Percentiles rank a stretch among this genome's conserved stretches.
phyloP scores from a whole-genome alignment of 2,888 invertebrate genomes.

The Bruchidius siliquastri region DNA sequence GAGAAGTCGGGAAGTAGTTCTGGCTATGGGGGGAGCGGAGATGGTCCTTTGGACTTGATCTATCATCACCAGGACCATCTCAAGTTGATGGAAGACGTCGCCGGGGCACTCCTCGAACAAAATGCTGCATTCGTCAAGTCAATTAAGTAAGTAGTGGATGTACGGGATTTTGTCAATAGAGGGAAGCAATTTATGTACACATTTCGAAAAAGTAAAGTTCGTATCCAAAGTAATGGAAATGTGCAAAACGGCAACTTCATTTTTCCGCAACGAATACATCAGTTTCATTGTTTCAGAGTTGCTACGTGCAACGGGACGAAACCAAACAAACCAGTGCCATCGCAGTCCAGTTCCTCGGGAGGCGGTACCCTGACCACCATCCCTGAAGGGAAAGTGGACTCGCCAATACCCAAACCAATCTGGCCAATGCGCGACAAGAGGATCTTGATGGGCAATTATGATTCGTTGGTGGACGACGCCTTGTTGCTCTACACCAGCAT shows the following conservation, averaged over 20 bases:
- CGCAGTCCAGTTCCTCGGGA: conserved; percentile 31
- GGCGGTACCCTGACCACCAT: conserved; percentile 46
- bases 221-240: too few relatives aligned
- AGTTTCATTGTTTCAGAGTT: conserved; percentile 11
- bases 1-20: conserved; percentile 43
- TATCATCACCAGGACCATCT: conserved; percentile 30
- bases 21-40: conserved; percentile 44
- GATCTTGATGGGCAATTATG: conserved; percentile 30
- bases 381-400: conserved; percentile 48
- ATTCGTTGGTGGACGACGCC: conserved; percentile 45
- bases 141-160: conserved; percentile 20
- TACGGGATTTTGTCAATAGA: conserved; percentile 30
- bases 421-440: conserved; percentile 40
- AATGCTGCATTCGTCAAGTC: conserved; percentile 44
- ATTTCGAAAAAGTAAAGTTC: too few relatives aligned
- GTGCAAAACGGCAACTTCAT: too few relatives aligned
- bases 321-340: conserved; percentile 32
- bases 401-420: conserved; percentile 45
- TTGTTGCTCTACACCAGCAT: conserved; percentile 43
- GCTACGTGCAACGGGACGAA: conserved; percentile 26
- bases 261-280: not conserved
- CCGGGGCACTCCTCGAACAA: conserved; percentile 41
- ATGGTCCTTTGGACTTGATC: conserved; percentile 31
- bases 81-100: conserved; percentile 37
- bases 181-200: too few relatives aligned